These are phyloP conservation scores for Drosophila saltans DNA, from an alignment of 1,140 invertebrate species.

Conservation along the genomic window DNA sequence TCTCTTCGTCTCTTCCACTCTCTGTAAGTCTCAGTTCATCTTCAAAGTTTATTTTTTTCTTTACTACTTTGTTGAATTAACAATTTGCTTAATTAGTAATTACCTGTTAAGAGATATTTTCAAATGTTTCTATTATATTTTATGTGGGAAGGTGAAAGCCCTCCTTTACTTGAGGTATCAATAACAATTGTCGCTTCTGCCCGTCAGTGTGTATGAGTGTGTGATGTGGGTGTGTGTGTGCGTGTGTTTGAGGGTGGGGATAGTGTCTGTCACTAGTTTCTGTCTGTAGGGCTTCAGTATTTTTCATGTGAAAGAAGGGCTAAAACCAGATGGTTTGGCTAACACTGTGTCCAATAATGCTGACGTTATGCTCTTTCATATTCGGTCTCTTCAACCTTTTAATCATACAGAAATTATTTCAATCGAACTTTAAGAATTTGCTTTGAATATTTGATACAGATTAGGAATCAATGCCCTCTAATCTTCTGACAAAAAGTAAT, in stretches of 20 bases:
- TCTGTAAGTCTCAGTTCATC: constrained; percentile 13
- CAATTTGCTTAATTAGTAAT: constrained; percentile 61
- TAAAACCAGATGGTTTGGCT: not conserved
- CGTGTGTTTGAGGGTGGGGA: constrained; percentile 27
- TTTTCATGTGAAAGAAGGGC: constrained; percentile 53
- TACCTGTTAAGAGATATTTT: constrained; percentile 60
- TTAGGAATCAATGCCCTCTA: too few relatives aligned
- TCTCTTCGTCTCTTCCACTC: not conserved
- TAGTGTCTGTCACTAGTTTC: constrained; percentile 24
- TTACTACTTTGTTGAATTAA: constrained; percentile 40
- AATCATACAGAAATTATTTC: too few relatives aligned
- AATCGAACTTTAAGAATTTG: too few relatives aligned
- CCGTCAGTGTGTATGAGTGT: constrained; percentile 24
- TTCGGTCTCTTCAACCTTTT: too few relatives aligned
- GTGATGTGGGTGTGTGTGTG: constrained; percentile 29
- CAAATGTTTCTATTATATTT: constrained; percentile 49
- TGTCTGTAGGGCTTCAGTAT: constrained; percentile 55
- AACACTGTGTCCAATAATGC: not conserved
- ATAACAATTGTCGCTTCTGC: constrained; percentile 58
- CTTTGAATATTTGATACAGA: too few relatives aligned
- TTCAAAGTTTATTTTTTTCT: not conserved
- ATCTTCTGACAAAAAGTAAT: too few relatives aligned
- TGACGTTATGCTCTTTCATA: not conserved
- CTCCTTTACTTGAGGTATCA: constrained; percentile 54
- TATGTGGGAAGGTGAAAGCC: constrained; percentile 66